Evolutionary conservation across 2,797 vertebrate genomes (phyloP).

Genomic region (Coregonus suidteri): DNA sequence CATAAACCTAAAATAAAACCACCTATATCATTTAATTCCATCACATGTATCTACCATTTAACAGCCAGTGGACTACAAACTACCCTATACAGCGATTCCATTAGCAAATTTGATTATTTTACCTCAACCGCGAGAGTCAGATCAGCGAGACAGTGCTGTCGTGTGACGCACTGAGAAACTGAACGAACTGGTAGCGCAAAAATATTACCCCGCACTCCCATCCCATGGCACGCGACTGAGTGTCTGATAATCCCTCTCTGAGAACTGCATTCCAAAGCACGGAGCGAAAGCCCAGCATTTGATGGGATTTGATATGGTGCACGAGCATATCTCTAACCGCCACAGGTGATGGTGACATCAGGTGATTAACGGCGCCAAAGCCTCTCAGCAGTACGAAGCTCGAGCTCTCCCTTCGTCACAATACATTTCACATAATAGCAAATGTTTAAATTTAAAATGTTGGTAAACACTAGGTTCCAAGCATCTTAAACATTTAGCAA

Average conservation of each 20-base stretch:
- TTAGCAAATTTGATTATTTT: conserved; percentile 18
- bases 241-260: conserved; percentile 55
- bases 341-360: conserved; percentile 52
- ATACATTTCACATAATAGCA: background rate
- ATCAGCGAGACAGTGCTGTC: conserved; percentile 31
- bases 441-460: background rate
- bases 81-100: conserved; percentile 7
- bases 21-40: conserved; percentile 12
- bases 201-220: conserved; percentile 28
- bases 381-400: conserved; percentile 31
- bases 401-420: conserved; percentile 39
- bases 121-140: conserved; percentile 12
- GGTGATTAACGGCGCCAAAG: conserved; percentile 38
- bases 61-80: background rate
- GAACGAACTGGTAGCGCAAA: conserved; percentile 48
- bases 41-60: background rate
- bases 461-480: no score
- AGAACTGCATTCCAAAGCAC: conserved; percentile 20
- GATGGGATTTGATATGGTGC: conserved; percentile 39
- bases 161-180: conserved; percentile 46
- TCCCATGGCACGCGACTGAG: conserved; percentile 44
- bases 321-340: conserved; percentile 1
- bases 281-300: conserved; percentile 22
- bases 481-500: no score
- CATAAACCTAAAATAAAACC: background rate